A percentile compares a stretch with the other conserved stretches of the same genome.
These are phyloP conservation scores for Pelecanus crispus DNA, from an alignment of 2,113 vertebrate genomes.

Conservation along the genomic window DNA sequence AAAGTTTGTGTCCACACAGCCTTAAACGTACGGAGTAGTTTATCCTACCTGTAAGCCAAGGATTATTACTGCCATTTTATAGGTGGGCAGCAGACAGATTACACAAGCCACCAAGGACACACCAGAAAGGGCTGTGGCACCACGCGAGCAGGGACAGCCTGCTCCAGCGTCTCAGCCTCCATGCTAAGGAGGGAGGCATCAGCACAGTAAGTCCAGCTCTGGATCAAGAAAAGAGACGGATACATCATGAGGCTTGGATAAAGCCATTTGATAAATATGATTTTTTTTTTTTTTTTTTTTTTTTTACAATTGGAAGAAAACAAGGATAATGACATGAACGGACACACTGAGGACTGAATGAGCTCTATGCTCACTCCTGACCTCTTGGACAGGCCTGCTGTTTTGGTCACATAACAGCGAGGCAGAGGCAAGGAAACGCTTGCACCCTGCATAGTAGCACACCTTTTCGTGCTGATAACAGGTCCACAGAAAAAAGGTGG, in stretches of 20 bases:
- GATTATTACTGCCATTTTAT: neutral
- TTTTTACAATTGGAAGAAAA: neutral
- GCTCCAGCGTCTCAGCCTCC: neutral
- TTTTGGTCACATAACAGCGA: neutral
- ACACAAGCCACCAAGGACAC: neutral
- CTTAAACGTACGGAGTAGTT: neutral
- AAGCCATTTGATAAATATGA: neutral
- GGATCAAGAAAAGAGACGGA: neutral
- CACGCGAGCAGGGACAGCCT: neutral
- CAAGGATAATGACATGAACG: neutral
- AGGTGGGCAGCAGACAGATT: neutral
- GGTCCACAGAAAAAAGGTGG: neutral
- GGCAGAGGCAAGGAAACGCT: neutral
- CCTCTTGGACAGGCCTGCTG: neutral
- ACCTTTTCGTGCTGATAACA: neutral
- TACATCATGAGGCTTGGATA: neutral
- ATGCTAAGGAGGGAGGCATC: neutral
- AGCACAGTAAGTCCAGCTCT: neutral
- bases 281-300: neutral
- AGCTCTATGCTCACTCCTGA: neutral
- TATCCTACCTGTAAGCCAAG: neutral
- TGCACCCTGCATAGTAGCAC: neutral
- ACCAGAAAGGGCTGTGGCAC: neutral
- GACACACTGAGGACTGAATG: neutral
- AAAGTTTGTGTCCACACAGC: neutral